Evolutionary conservation across 2,888 invertebrate species (phyloP).

Genomic region (Epirrita christyi): DNA sequence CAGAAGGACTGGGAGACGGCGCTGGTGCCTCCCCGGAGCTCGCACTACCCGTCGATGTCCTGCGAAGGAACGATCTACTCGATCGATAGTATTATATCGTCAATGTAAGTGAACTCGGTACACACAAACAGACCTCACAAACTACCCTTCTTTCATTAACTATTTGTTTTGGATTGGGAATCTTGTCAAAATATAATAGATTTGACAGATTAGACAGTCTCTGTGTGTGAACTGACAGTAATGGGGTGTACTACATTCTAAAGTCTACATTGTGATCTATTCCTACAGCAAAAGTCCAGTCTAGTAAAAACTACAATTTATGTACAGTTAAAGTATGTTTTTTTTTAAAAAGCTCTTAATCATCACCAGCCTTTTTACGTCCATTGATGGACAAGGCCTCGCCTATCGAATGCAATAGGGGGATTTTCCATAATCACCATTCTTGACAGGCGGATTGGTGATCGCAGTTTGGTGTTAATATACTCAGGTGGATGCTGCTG

Average conservation of each 20-base stretch:
- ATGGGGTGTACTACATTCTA: slow-evolving; percentile 55
- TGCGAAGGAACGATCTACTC: slow-evolving; percentile 82
- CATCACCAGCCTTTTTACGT: too few relatives aligned
- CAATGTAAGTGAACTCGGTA: slow-evolving; percentile 66
- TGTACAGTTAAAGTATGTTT: too few relatives aligned
- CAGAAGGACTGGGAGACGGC: slow-evolving; percentile 92
- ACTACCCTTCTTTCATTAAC: too few relatives aligned
- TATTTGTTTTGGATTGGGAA: neutral
- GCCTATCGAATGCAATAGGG: too few relatives aligned
- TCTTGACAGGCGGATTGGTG: too few relatives aligned
- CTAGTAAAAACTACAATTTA: neutral
- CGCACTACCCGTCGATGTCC: slow-evolving; percentile 80
- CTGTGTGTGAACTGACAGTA: slow-evolving; percentile 57
- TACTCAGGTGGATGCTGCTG: too few relatives aligned
- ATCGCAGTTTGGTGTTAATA: too few relatives aligned
- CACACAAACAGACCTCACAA: slow-evolving; percentile 63
- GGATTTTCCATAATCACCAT: too few relatives aligned
- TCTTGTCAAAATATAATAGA: neutral
- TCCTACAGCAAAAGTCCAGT: slow-evolving; percentile 6
- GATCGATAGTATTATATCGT: slow-evolving; percentile 75
- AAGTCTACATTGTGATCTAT: slow-evolving; percentile 37
- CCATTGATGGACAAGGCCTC: too few relatives aligned
- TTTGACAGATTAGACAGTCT: slow-evolving; percentile 43
- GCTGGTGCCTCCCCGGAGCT: slow-evolving; percentile 80
- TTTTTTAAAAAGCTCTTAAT: too few relatives aligned